These are phyloP conservation scores for Heptranchias perlo DNA, from an alignment of 2,113 vertebrate genomes.

Conservation along the genomic window DNA sequence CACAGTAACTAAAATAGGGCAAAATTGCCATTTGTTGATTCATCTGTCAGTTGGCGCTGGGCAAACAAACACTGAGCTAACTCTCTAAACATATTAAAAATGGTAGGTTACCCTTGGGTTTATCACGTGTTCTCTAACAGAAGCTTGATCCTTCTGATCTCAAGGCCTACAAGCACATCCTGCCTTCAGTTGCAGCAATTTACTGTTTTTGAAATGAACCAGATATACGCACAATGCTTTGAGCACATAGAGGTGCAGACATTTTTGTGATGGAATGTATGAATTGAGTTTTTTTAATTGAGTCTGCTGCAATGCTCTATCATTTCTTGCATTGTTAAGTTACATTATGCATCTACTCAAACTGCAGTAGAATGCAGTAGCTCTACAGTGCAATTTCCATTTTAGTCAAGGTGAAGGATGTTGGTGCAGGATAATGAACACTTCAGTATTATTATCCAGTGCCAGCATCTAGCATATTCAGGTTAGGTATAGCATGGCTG, in stretches of 20 bases:
- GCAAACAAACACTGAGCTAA: neutral
- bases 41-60: neutral
- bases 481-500: too few species aligned
- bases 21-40: neutral
- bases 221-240: neutral
- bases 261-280: neutral
- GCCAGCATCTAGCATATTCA: neutral
- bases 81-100: neutral
- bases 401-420: neutral
- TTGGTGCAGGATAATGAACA: neutral
- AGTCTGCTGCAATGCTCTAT: neutral
- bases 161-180: neutral
- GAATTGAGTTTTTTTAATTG: neutral
- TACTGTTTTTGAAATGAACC: neutral
- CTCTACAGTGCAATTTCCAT: neutral
- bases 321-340: neutral
- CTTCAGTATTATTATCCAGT: neutral
- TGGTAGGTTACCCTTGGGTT: neutral
- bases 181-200: neutral
- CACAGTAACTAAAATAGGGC: neutral
- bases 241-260: neutral
- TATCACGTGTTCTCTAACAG: neutral
- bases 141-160: neutral
- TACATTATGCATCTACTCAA: neutral
- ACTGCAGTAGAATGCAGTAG: neutral